These are phyloP conservation scores for Platichthys stellatus DNA, from an alignment of 2,113 vertebrate species.

Conservation along the genomic window DNA sequence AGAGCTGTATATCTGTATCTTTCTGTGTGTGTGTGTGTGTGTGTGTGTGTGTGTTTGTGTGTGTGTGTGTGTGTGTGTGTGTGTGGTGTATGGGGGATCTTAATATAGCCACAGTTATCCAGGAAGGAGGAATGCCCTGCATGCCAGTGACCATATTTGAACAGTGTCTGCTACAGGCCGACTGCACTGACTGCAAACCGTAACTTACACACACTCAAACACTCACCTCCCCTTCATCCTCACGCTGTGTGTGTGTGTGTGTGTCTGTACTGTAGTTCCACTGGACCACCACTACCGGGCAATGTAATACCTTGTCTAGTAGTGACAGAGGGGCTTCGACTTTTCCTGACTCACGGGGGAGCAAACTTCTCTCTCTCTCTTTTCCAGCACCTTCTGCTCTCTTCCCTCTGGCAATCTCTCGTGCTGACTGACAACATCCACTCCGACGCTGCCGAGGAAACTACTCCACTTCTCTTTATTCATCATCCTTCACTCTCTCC, in stretches of 20 bases:
- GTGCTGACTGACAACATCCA: slow-evolving; percentile 70
- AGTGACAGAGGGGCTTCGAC: slow-evolving; percentile 38
- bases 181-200: slow-evolving; percentile 49
- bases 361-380: slow-evolving; percentile 62
- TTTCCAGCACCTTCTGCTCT: slow-evolving; percentile 74
- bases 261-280: slow-evolving; percentile 62
- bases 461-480: slow-evolving; percentile 28
- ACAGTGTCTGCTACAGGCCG: slow-evolving; percentile 56
- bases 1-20: slow-evolving; percentile 26
- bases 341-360: slow-evolving; percentile 55
- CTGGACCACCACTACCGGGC: slow-evolving; percentile 65
- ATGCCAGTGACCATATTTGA: slow-evolving; percentile 81
- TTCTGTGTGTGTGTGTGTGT: slow-evolving; percentile 18
- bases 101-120: slow-evolving; percentile 78
- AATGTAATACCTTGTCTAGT: slow-evolving; percentile 64
- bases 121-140: slow-evolving; percentile 75
- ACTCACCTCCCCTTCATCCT: slow-evolving; percentile 46
- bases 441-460: slow-evolving; percentile 49
- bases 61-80: slow-evolving; percentile 14
- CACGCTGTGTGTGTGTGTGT: slow-evolving; percentile 20
- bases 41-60: slow-evolving; percentile 2
- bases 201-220: slow-evolving; percentile 61
- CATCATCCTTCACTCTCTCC: slow-evolving; percentile 9
- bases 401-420: slow-evolving; percentile 56
- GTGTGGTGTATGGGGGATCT: slow-evolving; percentile 50